Evolutionary conservation across 2,888 invertebrate species (phyloP), one percentile per base, ranked within the genome.

Genomic region (Operophtera brumata): DNA sequence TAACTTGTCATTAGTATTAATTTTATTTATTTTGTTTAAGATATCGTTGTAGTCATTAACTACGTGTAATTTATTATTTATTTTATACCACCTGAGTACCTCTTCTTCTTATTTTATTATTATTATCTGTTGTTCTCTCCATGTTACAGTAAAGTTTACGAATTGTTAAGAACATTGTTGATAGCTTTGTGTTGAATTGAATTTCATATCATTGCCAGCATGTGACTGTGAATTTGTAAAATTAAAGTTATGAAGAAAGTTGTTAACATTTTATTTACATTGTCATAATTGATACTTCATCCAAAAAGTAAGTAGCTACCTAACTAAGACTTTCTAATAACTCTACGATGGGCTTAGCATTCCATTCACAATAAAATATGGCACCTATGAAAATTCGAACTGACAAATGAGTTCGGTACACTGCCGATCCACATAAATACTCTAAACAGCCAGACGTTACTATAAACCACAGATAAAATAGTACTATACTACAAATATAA

Each of bases 1-100:
- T 89, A 86, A 89, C 90, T 90, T 88, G 90, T 90, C 90, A 90
- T 88, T 90, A 90, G 90, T 84, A 79, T 86, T 89, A 89, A 82
- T 84, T 83, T 81, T 87, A 88, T 90, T 90, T 87, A 86, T 89
- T 86, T 73, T 87, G 86, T 76, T 75, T 85, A 82, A 84, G 84
- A 70, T 73, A 63, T 77, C 68, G 66, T 69, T 77, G 71, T 86
- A 84, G 83, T 87, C 80, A 84, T 78, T 75, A 72, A 67, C 77
- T 84, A 82, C 76, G 72, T 76, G 74, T 83, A 82, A 79, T 80
- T 82, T 84, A 82, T 80, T 80, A 82, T 82, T 79, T 82, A 79
- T 82, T 78, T 76, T 78, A 85, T 78, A 82, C 86, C 86, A 88
- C 90, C 88, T 86, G 82, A 90, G 86, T 89, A 90, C 90, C 89